Conservation (phyloP, 2,888 invertebrate genomes). For the Tuberolachnus salignus region DNA sequence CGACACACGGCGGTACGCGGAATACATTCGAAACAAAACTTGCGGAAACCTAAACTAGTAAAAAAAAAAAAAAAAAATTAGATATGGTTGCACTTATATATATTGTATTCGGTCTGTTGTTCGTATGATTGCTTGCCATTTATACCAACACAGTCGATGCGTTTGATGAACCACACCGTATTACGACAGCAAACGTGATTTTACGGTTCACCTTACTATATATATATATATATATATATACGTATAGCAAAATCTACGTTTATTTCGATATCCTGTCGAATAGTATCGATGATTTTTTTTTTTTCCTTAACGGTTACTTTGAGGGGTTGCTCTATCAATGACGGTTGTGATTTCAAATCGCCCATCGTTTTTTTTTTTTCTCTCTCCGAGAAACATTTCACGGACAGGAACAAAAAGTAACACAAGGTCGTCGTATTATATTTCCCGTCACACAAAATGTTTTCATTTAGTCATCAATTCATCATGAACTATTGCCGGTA, state of each 20-base stretch:
- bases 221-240: too few relatives aligned
- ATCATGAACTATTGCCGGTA: too few relatives aligned
- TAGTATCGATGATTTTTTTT: not conserved
- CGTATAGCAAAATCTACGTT: too few relatives aligned
- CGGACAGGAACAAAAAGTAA: slow-evolving; percentile 15
- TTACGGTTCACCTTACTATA: slow-evolving; percentile 10
- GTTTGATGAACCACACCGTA: slow-evolving; percentile 7
- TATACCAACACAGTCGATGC: not conserved
- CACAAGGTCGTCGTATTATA: slow-evolving; percentile 29
- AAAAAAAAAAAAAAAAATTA: too few relatives aligned
- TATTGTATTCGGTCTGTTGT: not conserved
- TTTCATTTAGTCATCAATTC: not conserved
- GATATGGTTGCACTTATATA: slow-evolving; percentile 8
- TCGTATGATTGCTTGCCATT: not conserved
- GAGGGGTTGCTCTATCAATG: not conserved
- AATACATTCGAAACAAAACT: not conserved
- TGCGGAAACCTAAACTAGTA: not conserved
- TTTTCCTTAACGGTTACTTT: slow-evolving; percentile 6
- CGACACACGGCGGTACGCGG: slow-evolving; percentile 4
- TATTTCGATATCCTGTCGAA: slow-evolving; percentile 23
- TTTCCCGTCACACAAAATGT: not conserved
- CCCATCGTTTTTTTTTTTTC: slow-evolving; percentile 11
- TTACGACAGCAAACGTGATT: slow-evolving; percentile 16
- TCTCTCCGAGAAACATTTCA: slow-evolving; percentile 21
- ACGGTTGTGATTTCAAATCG: slow-evolving; percentile 11